Percentiles rank a stretch among this genome's conserved stretches.
These are phyloP conservation scores for Conomelus anceps DNA, from an alignment of 2,888 invertebrate species.

Conservation along the genomic window DNA sequence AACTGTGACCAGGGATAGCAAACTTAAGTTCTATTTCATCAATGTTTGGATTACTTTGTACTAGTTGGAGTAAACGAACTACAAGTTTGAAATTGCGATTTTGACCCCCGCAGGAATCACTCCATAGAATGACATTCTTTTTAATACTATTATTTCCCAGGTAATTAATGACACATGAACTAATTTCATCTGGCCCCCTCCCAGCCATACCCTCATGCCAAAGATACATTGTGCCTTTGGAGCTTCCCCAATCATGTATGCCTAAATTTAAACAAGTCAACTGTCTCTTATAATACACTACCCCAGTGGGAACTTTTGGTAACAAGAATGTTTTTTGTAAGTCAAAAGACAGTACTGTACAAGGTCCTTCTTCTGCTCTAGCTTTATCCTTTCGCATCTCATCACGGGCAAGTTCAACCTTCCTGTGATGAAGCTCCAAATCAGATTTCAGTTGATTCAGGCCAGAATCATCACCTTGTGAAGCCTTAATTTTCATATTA, in stretches of 20 bases:
- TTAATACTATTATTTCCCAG: neutral
- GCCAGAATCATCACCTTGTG: neutral
- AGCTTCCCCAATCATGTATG: slow-evolving; percentile 1
- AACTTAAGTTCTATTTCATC: slow-evolving; percentile 16
- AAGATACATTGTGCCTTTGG: neutral
- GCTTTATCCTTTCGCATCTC: neutral
- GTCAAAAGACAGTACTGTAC: slow-evolving; percentile 1
- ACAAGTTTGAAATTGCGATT: slow-evolving; percentile 3
- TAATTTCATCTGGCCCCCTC: slow-evolving; percentile 6
- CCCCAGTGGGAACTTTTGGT: slow-evolving; percentile 11
- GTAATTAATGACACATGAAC: slow-evolving; percentile 4
- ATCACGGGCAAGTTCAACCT: neutral
- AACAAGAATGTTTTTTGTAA: slow-evolving; percentile 6
- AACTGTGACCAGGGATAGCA: slow-evolving; percentile 30
- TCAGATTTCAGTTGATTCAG: neutral
- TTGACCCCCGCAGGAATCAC: slow-evolving; percentile 3
- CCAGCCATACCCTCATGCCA: slow-evolving; percentile 11
- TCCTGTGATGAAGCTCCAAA: slow-evolving; percentile 1
- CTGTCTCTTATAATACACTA: slow-evolving; percentile 9
- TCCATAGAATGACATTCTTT: neutral
- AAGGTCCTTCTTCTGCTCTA: neutral
- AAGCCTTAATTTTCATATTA: neutral
- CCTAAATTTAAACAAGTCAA: slow-evolving; percentile 1
- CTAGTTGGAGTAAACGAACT: too few relatives aligned
- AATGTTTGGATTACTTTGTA: slow-evolving; percentile 1